Conservation (phyloP, 2,113 vertebrate genomes). For the Calyptomena viridis region DNA sequence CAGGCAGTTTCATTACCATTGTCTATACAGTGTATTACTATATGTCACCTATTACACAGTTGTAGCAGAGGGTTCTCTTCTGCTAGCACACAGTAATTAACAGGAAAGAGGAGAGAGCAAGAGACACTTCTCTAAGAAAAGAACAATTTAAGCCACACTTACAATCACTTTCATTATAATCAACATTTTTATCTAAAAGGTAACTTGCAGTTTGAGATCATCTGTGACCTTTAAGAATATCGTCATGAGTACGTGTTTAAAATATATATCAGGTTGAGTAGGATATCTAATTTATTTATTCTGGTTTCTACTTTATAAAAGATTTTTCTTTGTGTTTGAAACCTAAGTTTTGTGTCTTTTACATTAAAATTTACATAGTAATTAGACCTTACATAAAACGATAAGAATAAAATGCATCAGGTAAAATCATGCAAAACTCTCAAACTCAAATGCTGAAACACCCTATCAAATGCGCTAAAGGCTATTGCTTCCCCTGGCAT, state of each 20-base stretch:
- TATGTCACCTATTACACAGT: not conserved
- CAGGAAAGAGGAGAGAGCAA: not conserved
- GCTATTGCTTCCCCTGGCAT: not conserved
- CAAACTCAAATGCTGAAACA: not conserved
- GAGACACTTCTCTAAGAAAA: not conserved
- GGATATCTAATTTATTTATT: not conserved
- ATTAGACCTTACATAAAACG: not conserved
- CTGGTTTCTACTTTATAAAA: not conserved
- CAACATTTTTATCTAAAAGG: not conserved
- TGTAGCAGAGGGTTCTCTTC: not conserved
- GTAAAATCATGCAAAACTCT: not conserved
- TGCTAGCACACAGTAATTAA: not conserved
- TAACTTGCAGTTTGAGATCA: not conserved
- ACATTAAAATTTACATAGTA: not conserved
- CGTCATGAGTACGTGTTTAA: not conserved
- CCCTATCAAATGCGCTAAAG: not conserved
- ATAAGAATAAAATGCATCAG: not conserved
- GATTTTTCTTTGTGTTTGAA: not conserved
- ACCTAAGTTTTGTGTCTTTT: not conserved
- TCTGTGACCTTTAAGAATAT: slow-evolving; percentile 11
- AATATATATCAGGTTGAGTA: not conserved
- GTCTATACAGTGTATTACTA: not conserved
- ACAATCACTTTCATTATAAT: not conserved
- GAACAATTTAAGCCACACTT: not conserved
- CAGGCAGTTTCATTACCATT: not conserved